Base-by-base conservation (phyloP, 2,797 vertebrate genomes). In the Pagetopsis macropterus region DNA sequence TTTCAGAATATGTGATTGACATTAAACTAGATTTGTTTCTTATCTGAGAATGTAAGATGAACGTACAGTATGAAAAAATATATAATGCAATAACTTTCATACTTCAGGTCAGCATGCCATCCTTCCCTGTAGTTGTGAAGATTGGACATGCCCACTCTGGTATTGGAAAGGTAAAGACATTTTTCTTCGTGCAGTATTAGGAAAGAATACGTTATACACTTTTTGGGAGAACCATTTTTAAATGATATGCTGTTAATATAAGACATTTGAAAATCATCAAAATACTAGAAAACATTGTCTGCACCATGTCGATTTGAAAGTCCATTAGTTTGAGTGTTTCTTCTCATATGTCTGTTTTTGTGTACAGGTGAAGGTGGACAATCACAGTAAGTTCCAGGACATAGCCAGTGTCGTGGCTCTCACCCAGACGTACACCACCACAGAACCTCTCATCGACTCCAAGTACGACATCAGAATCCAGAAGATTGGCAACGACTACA, bases 401-500 rank as follows among this genome's bases (percentile, higher is more conserved):
- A 97, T 99, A 76, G 97, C 97, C 84, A 99, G 98, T 37, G 97
- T 99, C 52, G 97, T 99, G 83, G 98, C 98, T 59, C 95, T 99
- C 72, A 98, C 98, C 43, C 97, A 99, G 93, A 98, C 98, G 17
- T 99, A 99, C 86, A 97, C 97, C 81, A 99, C 97, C 63, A 96
- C 96, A 10, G 98, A 99, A 72, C 97, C 98, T 59, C 98, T 97
- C 89, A 94, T 99, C 65, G 98, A 99, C 59, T 96, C 97, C 88
- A 99, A 99, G 88, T 99, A 99, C 27, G 98, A 99, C 91, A 97
- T 99, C 92, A 94, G 97, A 90, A 98, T 99, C 91, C 98, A 99
- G 95, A 99, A 99, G 94, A 99, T 99, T 62, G 98, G 97, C 86
- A 93, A 51, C 55, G 96, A 98, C 94, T 99, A 99, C 94, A 99